These are phyloP conservation scores for Serrognathus titanus DNA, from an alignment of 2,888 invertebrate species.

Conservation along the genomic window DNA sequence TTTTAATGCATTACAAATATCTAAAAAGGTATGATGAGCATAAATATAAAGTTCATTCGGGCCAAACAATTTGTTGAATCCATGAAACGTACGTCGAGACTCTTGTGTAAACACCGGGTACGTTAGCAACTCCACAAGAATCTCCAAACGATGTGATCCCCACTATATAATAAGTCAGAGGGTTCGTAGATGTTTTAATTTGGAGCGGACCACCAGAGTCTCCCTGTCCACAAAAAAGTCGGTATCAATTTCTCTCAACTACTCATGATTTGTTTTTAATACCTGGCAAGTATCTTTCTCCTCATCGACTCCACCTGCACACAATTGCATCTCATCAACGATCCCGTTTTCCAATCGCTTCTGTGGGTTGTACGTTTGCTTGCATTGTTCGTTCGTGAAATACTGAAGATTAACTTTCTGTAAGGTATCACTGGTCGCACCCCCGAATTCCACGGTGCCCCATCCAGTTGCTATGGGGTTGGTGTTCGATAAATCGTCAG, in stretches of 20 bases:
- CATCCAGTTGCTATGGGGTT: constrained; percentile 28
- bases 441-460: constrained; percentile 24
- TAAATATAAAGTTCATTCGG: constrained; percentile 17
- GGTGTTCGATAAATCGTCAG: constrained; percentile 2
- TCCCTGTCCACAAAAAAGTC: constrained; percentile 45
- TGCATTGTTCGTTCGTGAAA: constrained; percentile 19
- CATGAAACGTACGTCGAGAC: constrained; percentile 48
- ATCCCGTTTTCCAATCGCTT: constrained; percentile 10
- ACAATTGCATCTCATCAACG: constrained; percentile 8
- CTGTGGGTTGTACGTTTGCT: constrained; percentile 12
- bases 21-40: background rate
- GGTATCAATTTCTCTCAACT: constrained; percentile 19
- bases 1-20: background rate
- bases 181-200: constrained; percentile 29
- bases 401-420: constrained; percentile 26
- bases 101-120: constrained; percentile 49
- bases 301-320: constrained; percentile 9
- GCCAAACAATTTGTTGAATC: constrained; percentile 50
- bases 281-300: constrained; percentile 17
- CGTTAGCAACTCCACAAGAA: constrained; percentile 37
- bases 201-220: constrained; percentile 63
- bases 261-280: background rate
- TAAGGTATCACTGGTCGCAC: constrained; percentile 19
- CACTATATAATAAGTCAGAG: constrained; percentile 48
- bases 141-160: constrained; percentile 49